Base-by-base conservation (phyloP, 2,797 vertebrate species). In the Aeoliscus strigatus region DNA sequence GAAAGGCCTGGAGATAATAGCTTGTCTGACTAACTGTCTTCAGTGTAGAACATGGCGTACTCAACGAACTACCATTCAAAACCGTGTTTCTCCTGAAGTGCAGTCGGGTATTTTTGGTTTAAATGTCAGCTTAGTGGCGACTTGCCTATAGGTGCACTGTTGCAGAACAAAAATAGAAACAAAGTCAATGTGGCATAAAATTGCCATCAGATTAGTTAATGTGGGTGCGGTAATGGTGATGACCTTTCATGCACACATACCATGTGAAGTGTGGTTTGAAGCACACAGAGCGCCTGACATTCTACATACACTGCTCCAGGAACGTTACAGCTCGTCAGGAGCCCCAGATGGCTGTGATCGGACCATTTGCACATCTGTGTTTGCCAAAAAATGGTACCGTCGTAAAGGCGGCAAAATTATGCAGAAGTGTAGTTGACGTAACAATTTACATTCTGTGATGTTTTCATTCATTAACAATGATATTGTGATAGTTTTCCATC, bases 111-210 rank as follows among this genome's bases (percentile, higher is more conserved):
- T 72, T 75, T 76, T 65, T 38, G 29, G 38, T 39, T 34, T 34
- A 79, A 75, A 82, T 79, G 74, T 77, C 70, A 78, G 17, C 35
- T 48, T 49, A 41, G 55, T 41, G 47, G 23, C 17, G 47, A 61
- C 43, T 40, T 27, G 53, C 51, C 43, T 54, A 53, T 59, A 51
- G 37, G 55, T 68, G 57, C 51, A 35, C 39, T 51, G 49, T 55
- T 38, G 63, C 62, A 61, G 49, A 53, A 42, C 36, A 45, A 52
- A 73, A 82, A 82, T 79, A 71, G 73, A 62, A 79, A 77, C 66
- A 71, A 71, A 77, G 70, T 79, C 70, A 71, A 34, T 51, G 44
- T 75, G 66, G 47, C 72, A 66, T 76, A 62, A 78, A 73, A 69
- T 60, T 66, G 67, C 60, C 66, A 73, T 70, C 51, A 72, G 43